phyloP scores from a whole-genome alignment of 2,888 invertebrate species.

The Dichetophora obliterata region DNA sequence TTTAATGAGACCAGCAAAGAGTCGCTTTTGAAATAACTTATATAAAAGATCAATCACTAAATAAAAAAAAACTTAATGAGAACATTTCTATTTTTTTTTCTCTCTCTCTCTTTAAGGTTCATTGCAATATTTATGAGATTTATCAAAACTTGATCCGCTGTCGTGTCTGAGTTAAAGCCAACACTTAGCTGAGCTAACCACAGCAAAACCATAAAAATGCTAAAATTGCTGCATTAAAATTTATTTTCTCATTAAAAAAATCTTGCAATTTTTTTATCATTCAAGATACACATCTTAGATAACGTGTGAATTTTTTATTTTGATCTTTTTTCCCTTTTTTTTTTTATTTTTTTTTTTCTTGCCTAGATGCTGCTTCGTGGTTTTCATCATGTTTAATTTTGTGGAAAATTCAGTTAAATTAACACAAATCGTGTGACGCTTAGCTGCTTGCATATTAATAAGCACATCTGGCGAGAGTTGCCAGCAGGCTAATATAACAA shows the following conservation, averaged over 20 bases:
- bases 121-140: neutral
- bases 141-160: neutral
- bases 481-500: neutral
- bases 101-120: too few relatives aligned
- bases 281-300: neutral
- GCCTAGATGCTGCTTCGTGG: neutral
- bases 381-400: conserved; percentile 8
- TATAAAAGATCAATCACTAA: too few relatives aligned
- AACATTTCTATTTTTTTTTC: neutral
- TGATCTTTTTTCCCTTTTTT: too few relatives aligned
- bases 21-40: too few relatives aligned
- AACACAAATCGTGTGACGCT: conserved; percentile 7
- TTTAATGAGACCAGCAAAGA: too few relatives aligned
- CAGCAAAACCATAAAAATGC: conserved; percentile 11
- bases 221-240: conserved; percentile 2
- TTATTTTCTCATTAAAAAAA: conserved; percentile 8
- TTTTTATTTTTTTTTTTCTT: neutral
- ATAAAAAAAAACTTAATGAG: too few relatives aligned
- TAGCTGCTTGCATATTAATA: conserved; percentile 15
- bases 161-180: neutral
- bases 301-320: neutral
- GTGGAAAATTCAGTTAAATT: neutral
- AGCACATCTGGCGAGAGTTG: neutral
- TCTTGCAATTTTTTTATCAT: neutral
- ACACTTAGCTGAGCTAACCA: neutral